Evolutionary conservation across 2,888 invertebrate genomes (phyloP).

Genomic region (Zonitis immaculata): DNA sequence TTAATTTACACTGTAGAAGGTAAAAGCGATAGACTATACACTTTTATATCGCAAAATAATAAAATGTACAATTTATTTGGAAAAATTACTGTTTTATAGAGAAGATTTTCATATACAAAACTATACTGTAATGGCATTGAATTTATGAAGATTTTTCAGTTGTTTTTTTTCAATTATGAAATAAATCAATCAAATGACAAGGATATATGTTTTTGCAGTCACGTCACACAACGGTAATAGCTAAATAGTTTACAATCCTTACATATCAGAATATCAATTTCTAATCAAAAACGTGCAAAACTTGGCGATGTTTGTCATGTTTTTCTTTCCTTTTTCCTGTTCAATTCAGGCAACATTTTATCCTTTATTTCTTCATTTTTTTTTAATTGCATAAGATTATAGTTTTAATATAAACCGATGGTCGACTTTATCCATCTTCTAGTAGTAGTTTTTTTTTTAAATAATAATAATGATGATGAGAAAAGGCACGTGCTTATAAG

Average conservation of each 20-base stretch:
- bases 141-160: background rate
- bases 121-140: background rate
- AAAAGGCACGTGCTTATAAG: conserved; percentile 8
- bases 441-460: too few species aligned
- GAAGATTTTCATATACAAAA: too few species aligned
- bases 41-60: too few species aligned
- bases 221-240: background rate
- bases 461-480: background rate
- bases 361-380: background rate
- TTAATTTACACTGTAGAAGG: background rate
- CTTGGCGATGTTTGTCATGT: background rate
- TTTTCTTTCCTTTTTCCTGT: background rate
- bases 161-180: background rate
- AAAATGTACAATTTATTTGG: too few species aligned
- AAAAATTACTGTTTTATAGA: too few species aligned
- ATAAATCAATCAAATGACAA: background rate
- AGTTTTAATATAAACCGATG: too few species aligned
- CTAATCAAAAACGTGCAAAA: background rate
- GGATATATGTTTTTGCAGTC: background rate
- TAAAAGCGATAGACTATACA: background rate
- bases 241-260: background rate
- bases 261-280: background rate
- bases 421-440: background rate
- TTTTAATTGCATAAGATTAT: too few species aligned
- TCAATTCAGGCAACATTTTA: background rate